Evolutionary conservation across 2,888 invertebrate genomes (phyloP).

Genomic region (Cephus pulcher): DNA sequence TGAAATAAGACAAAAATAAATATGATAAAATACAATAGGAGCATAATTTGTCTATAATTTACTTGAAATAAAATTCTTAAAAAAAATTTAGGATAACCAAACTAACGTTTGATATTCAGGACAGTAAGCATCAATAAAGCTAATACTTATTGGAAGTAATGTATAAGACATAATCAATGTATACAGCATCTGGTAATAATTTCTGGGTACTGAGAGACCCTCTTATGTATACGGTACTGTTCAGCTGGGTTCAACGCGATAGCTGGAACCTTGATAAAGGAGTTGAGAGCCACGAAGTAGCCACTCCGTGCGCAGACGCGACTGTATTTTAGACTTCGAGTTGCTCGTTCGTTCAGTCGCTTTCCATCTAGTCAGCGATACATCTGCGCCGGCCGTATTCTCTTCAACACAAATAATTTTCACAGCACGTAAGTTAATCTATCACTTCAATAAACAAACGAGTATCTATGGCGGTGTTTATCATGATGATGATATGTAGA

Average conservation of each 20-base stretch:
- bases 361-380: constrained; percentile 39
- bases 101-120: neutral
- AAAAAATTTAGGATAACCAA: neutral
- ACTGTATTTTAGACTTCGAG: constrained; percentile 40
- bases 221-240: neutral
- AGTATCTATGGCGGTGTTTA: neutral
- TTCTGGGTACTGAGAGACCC: neutral
- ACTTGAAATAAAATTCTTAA: neutral
- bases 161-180: neutral
- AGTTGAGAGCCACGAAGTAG: constrained; percentile 24
- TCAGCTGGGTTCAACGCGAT: constrained; percentile 10
- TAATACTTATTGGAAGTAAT: too few relatives aligned
- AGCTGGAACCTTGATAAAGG: constrained; percentile 12
- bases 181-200: neutral
- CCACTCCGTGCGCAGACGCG: constrained; percentile 24
- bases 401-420: constrained; percentile 27
- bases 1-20: neutral
- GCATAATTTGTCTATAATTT: neutral
- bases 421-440: constrained; percentile 43
- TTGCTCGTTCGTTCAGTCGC: constrained; percentile 45
- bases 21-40: neutral
- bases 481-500: neutral
- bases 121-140: neutral
- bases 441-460: neutral
- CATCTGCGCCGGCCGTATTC: constrained; percentile 19